phyloP scores from a whole-genome alignment of 2,888 invertebrate genomes.

The Eristalinus sepulchralis region DNA sequence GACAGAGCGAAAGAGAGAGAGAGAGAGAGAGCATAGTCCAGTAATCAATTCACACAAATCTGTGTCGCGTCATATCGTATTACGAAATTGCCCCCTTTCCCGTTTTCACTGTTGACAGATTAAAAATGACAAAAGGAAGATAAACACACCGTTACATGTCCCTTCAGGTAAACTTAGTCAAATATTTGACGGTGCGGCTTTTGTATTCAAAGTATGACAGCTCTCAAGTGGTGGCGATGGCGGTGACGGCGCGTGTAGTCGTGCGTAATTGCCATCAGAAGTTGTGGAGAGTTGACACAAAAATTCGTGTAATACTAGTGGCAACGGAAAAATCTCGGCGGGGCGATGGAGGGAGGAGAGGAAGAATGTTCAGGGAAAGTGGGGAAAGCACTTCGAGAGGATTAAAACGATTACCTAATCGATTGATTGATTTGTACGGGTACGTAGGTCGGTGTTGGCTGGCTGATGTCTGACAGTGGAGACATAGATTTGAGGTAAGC shows the following conservation, averaged over 20 bases:
- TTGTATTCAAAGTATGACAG: constrained; percentile 12
- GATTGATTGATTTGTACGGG: constrained; percentile 38
- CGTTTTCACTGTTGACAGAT: constrained; percentile 22
- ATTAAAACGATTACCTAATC: constrained; percentile 23
- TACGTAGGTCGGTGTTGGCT: neutral
- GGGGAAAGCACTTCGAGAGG: neutral
- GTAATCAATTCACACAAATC: constrained; percentile 12
- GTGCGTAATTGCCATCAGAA: constrained; percentile 17
- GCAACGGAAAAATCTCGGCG: constrained; percentile 13
- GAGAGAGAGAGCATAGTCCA: constrained; percentile 1
- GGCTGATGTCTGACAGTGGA: neutral
- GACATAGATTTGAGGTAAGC: constrained; percentile 3
- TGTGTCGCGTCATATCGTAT: constrained; percentile 23
- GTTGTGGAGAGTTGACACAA: neutral
- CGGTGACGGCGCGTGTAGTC: neutral
- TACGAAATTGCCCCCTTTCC: constrained; percentile 10
- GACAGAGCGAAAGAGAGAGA: neutral
- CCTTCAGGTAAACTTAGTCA: constrained; percentile 37
- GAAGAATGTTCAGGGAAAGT: neutral
- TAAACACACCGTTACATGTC: constrained; percentile 16
- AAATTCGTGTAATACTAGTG: constrained; percentile 32
- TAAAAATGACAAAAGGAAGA: constrained; percentile 47
- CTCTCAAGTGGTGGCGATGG: neutral
- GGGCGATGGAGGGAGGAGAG: neutral
- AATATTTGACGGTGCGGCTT: constrained; percentile 39